phyloP scores from a whole-genome alignment of 2,113 vertebrate species.

The Gobius niger region DNA sequence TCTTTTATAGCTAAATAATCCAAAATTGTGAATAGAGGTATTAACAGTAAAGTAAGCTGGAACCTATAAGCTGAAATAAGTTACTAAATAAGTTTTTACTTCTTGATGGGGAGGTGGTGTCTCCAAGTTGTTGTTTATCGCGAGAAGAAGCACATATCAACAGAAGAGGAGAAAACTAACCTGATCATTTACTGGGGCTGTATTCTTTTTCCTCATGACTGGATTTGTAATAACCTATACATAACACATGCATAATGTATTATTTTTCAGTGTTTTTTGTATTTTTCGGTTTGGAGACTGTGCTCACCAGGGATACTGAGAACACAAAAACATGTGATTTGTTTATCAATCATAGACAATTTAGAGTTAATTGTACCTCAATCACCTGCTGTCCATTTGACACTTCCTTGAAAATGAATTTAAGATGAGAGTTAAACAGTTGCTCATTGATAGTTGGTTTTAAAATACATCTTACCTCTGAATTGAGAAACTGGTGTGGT shows the following conservation, averaged over 20 bases:
- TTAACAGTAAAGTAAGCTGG: too few species aligned
- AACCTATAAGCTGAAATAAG: too few species aligned
- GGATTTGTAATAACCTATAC: conserved; percentile 40
- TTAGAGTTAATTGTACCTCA: conserved; percentile 29
- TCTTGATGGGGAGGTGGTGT: too few species aligned
- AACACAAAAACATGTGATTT: background rate
- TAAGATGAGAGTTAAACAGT: background rate
- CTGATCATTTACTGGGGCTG: conserved; percentile 2
- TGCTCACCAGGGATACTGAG: background rate
- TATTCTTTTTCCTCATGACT: accelerated
- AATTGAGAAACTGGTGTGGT: background rate
- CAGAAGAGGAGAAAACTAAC: conserved; percentile 24
- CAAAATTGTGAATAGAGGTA: too few species aligned
- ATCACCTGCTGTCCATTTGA: background rate
- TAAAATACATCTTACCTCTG: conserved; percentile 40
- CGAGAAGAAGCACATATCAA: too few species aligned
- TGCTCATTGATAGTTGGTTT: background rate
- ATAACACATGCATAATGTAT: conserved; percentile 2
- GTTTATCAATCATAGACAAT: conserved; percentile 8
- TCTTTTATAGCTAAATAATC: too few species aligned
- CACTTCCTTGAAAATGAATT: conserved; percentile 15
- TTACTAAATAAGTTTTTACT: too few species aligned
- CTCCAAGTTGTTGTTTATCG: too few species aligned
- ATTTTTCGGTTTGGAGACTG: too few species aligned
- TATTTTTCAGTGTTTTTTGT: background rate